phyloP scores from a whole-genome alignment of 2,113 vertebrate genomes.

The Heloderma charlesbogerti region DNA sequence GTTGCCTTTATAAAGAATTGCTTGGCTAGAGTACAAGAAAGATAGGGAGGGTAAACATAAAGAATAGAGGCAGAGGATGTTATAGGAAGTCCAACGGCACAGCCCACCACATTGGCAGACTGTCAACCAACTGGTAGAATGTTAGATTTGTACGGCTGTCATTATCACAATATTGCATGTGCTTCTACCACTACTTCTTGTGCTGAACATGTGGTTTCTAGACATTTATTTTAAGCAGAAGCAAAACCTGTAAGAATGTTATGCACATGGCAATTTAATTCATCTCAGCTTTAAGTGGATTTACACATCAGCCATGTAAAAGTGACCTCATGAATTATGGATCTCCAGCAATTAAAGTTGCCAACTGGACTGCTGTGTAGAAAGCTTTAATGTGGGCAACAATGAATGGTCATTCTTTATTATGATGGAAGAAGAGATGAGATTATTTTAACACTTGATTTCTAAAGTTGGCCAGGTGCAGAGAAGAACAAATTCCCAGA shows the following conservation, averaged over 20 bases:
- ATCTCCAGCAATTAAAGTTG: neutral
- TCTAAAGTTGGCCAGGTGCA: constrained; percentile 53
- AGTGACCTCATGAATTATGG: neutral
- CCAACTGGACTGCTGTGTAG: constrained; percentile 12
- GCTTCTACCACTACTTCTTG: neutral
- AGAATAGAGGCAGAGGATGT: neutral
- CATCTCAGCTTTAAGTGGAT: constrained; percentile 10
- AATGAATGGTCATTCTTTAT: constrained; percentile 24
- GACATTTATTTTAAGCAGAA: neutral
- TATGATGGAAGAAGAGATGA: constrained; percentile 30
- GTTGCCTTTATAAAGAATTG: neutral
- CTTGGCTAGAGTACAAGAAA: neutral
- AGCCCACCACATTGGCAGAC: neutral
- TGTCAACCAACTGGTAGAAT: neutral
- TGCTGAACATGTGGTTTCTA: constrained; percentile 8
- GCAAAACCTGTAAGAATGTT: neutral
- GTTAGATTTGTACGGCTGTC: neutral
- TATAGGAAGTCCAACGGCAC: neutral
- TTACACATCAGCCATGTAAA: constrained; percentile 13
- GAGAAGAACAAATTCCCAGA: constrained; percentile 50
- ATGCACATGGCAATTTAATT: neutral
- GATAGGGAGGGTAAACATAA: neutral
- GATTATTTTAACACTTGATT: constrained; percentile 52
- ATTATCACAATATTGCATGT: neutral
- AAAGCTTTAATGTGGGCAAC: constrained; percentile 31